Base-by-base conservation (phyloP, 2,888 invertebrate genomes). In the Frankliniella fusca region DNA sequence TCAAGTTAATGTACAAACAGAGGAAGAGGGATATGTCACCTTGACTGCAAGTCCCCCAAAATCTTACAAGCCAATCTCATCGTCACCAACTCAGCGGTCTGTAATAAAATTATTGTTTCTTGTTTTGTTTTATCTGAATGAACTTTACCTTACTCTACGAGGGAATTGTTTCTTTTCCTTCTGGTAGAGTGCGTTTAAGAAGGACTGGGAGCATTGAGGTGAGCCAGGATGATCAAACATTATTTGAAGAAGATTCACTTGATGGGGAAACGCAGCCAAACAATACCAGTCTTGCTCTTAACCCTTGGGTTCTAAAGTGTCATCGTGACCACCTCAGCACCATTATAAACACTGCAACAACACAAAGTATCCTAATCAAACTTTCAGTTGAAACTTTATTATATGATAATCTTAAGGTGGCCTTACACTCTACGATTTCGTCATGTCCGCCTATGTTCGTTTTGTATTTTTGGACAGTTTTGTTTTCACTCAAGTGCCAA, bases 301-400 rank as follows among this genome's bases (percentile, higher is more conserved):
- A 90, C 85, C 90, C 90, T 10, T 91, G 91, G 91, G 90, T 90
- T 82, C 86, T 90, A 50, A 89, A 88, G 83, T 90, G 90, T 85
- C 90, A 90, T 85, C 88, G 89, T 83, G 87, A 88, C 82, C 82
- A 84, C 80, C 83, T 85, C 8, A 80, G 83, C 8, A 83, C 80
- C 38, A 83, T 84, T 80, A 81, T 83, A 48, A 50, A 61, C 1
- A 82, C 83, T 48, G 83, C 81, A 38, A 79, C 82, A 38, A 84
- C 83, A 80, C 84, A 84, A 49, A 85, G 85, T 85, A 85, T 85
- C 85, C 85, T 85, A 18, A 81, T 48, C 20, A 81, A 81, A 38
- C 3, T 38, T 38, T 38, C 38, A 38, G 38, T 18, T 79, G 11
- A 80, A 12, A 81, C 20, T n/a, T 49, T 18, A n/a, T 38, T 28